A percentile compares a stretch with the other conserved stretches of the same genome.
These are phyloP conservation scores for Sinocyclocheilus grahami DNA, from an alignment of 2,113 vertebrate genomes.

Conservation along the genomic window DNA sequence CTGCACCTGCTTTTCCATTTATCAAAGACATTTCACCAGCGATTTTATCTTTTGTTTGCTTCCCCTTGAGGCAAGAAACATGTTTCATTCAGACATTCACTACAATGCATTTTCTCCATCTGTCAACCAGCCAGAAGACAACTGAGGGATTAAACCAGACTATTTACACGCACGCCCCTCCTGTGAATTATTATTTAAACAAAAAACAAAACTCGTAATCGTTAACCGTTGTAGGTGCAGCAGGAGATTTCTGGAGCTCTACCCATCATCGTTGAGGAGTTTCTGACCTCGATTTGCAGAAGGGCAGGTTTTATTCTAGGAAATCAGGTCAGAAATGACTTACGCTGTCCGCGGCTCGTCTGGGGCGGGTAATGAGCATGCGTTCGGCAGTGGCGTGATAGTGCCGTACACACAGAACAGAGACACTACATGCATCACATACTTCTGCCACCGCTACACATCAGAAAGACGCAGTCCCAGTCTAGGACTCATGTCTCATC, in stretches of 20 bases:
- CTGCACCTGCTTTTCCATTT: neutral
- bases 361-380: conserved; percentile 7
- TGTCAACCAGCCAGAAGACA: neutral
- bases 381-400: conserved; percentile 26
- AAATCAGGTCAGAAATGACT: neutral
- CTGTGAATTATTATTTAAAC: neutral
- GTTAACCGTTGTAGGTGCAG: neutral
- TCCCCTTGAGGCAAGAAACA: neutral
- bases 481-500: neutral
- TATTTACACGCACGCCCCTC: neutral
- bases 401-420: neutral
- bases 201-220: neutral
- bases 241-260: neutral
- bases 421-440: neutral
- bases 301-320: neutral
- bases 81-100: conserved; percentile 5
- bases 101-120: neutral
- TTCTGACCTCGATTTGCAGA: neutral
- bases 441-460: neutral
- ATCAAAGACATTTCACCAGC: neutral
- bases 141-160: neutral
- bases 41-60: neutral
- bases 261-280: neutral
- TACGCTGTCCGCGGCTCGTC: neutral
- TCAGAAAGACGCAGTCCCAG: neutral